Base-by-base conservation (phyloP, 2,113 vertebrate genomes). In the Ellobius talpinus region DNA sequence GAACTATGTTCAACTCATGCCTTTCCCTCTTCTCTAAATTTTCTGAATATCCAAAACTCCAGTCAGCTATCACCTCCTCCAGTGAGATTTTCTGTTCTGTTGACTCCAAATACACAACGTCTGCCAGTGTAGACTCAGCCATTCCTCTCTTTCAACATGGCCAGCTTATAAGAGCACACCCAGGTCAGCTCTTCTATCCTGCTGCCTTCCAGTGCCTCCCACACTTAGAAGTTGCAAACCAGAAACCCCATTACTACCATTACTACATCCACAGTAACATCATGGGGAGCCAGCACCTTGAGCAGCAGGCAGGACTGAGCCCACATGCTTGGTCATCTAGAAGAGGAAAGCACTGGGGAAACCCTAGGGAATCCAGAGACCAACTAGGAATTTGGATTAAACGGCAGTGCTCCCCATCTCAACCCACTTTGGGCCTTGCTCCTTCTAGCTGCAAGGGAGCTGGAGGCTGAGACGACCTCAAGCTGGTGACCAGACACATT, bases 261-360 rank as follows among this genome's bases (percentile, higher is more conserved):
- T 2, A 47, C 85, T 42, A 47, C 33, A 68, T 1, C 36, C 31
- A 61, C 23, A 33, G 24, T 19, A 13, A n/a, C 0, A 0, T 17
- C 5, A 50, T 7, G 24, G 31, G 45, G 52, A 77, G 50, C 0
- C 4, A 65, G 1, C 2, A 3, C 26, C 26, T 55, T 0, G 19
- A 63, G 72, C 50, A 55, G 61, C 55, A 31, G 74, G 85, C 14
- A 82, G 36, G 24, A n/a, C 16, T 90, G 87, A 94, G 79, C 45
- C 87, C 61, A 45, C 73, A 45, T 26, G 14, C 86, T 70, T 45
- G 58, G 42, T 33, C 88, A 82, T 19, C 14, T 74, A 50, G 50
- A 82, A 81, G 12, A 63, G 58, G 45, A 89, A 79, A 66, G 45
- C 72, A 94, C 23, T 81, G 86, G 47, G 50, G 93, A 92, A 87